A percentile compares a stretch with the other conserved stretches of the same genome.
Evolutionary conservation across 2,797 vertebrate species (phyloP).

Genomic region (Phataginus tetradactyla): DNA sequence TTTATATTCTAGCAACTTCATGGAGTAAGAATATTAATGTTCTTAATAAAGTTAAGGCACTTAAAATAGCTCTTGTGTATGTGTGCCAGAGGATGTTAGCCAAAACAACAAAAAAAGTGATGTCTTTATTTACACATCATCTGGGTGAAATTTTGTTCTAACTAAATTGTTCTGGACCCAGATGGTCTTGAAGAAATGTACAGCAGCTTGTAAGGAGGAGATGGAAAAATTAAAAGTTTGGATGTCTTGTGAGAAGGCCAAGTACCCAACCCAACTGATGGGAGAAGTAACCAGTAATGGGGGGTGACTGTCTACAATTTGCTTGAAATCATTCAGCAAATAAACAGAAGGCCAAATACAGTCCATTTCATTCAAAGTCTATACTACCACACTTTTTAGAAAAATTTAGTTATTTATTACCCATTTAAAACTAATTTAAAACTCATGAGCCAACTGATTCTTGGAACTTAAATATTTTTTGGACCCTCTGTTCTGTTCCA

Average conservation of each 20-base stretch:
- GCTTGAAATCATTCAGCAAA: background rate
- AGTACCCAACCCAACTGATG: background rate
- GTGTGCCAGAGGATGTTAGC: background rate
- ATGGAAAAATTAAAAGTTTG: conserved; percentile 37
- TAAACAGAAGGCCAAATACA: background rate
- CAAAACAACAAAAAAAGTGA: background rate
- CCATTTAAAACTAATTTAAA: background rate
- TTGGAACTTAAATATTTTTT: background rate
- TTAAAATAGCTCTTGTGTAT: conserved; percentile 3
- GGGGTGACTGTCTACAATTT: background rate
- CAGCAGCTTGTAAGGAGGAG: conserved; percentile 40
- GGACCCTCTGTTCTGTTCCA: background rate
- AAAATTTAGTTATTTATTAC: background rate
- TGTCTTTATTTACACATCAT: background rate
- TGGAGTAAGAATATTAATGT: background rate
- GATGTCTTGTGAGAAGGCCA: conserved; percentile 1
- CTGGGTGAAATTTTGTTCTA: conserved; percentile 47
- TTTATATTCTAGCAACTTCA: background rate
- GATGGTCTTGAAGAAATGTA: conserved; percentile 44
- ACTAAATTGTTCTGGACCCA: conserved; percentile 48
- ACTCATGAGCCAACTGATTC: background rate
- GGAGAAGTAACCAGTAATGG: background rate
- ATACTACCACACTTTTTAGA: background rate
- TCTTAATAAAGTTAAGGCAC: background rate
- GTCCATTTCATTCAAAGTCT: background rate